Base-by-base conservation (phyloP, 2,797 vertebrate genomes). In the Gastrophryne carolinensis region DNA sequence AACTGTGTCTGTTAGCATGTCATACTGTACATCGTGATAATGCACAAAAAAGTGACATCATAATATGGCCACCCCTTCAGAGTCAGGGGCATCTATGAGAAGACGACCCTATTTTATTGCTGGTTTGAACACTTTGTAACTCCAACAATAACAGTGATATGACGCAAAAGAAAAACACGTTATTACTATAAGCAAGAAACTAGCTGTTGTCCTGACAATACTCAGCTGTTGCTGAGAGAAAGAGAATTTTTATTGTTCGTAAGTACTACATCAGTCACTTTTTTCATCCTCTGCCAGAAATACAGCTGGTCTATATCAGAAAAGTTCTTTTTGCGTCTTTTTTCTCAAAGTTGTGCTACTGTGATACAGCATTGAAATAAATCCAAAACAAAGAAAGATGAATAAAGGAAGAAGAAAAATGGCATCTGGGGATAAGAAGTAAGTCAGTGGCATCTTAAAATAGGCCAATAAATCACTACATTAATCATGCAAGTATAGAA, bases 381-480 rank as follows among this genome's bases (percentile, higher is more conserved):
- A 87, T 96, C 93, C 93, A 96, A 95, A 94, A 95, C 91, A 96
- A 94, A 91, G 85, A 86, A 86, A 81, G 50, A 17, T 19, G 39
- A 84, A 90, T 89, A 87, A 86, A 83, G 87, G 92, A 86, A 72
- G 75, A 84, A 94, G 93, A 97, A 91, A 94, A 94, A 95, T 89
- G 84, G 90, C 93, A 96, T 93, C 91, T 95, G 93, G 90, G 87
- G 82, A 88, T 83, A 87, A 87, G 75, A 84, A 92, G 87, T 89
- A 93, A 92, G 92, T 89, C 84, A 83, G 82, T 86, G 88, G 83
- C 87, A 89, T 92, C 84, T 90, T 88, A 92, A 94, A 93, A 90
- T 90, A 13, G 91, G 89, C 85, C 89, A 93, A 91, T 94, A 91
- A 86, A 94, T 90, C 88, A 83, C 79, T 87, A 4, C 90, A 95